Percentiles rank a stretch among this genome's conserved stretches.
Conservation (phyloP, 2,113 vertebrate genomes). For the Sinocyclocheilus maitianheensis region DNA sequence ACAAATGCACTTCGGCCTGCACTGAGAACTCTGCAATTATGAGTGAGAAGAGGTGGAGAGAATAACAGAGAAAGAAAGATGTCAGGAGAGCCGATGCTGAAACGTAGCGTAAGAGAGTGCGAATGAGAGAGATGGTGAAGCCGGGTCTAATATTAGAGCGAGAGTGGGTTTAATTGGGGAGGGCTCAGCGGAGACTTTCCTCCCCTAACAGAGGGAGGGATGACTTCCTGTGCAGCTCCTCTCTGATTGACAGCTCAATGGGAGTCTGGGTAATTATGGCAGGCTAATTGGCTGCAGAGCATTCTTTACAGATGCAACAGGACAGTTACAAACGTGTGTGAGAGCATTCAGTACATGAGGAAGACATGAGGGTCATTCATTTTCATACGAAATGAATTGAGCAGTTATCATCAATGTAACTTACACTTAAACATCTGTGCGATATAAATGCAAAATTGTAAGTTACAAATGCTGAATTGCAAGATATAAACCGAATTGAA, state of each 20-base stretch:
- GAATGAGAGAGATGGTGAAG: neutral
- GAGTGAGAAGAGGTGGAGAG: slow-evolving; percentile 30
- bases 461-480: no score
- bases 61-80: slow-evolving; percentile 45
- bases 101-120: slow-evolving; percentile 32
- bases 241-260: slow-evolving; percentile 77
- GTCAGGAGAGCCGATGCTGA: slow-evolving; percentile 38
- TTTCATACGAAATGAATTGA: neutral
- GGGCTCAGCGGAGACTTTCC: slow-evolving; percentile 52
- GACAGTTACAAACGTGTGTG: slow-evolving; percentile 21
- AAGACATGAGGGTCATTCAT: neutral
- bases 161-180: slow-evolving; percentile 54
- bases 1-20: slow-evolving; percentile 12
- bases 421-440: no score
- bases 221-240: slow-evolving; percentile 72
- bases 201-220: slow-evolving; percentile 62
- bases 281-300: slow-evolving; percentile 78
- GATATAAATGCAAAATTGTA: no score
- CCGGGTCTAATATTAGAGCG: slow-evolving; percentile 52
- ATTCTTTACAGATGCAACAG: slow-evolving; percentile 74
- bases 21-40: slow-evolving; percentile 42
- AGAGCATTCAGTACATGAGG: neutral
- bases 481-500: no score
- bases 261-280: slow-evolving; percentile 78
- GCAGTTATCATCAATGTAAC: no score